Evolutionary conservation across 2,113 vertebrate genomes (phyloP).

Genomic region (Heloderma charlesbogerti): DNA sequence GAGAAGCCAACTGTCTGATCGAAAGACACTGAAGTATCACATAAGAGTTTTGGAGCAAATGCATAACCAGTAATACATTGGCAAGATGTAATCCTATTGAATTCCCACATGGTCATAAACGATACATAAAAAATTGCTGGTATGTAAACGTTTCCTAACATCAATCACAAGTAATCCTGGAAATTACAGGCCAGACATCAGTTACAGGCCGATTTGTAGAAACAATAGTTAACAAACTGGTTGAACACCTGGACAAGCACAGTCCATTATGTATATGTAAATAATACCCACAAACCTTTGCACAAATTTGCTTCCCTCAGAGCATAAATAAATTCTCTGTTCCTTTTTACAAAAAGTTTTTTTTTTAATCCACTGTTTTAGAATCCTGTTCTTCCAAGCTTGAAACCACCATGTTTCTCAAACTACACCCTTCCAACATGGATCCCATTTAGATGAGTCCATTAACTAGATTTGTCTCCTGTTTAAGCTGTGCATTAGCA

Average conservation of each 20-base stretch:
- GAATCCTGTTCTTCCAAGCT: constrained; percentile 22
- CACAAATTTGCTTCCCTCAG: background rate
- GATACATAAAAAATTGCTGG: background rate
- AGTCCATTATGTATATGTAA: background rate
- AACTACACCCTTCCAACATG: constrained; percentile 28
- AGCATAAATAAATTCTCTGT: background rate
- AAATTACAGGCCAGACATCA: background rate
- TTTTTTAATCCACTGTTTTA: constrained; percentile 26
- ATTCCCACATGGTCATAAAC: background rate
- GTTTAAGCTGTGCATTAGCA: constrained; percentile 69
- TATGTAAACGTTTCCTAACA: background rate
- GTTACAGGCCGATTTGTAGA: background rate
- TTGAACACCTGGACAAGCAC: background rate
- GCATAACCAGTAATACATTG: background rate
- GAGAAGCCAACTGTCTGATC: background rate
- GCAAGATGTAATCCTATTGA: background rate
- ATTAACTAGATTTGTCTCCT: constrained; percentile 65
- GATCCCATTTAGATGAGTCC: constrained; percentile 54
- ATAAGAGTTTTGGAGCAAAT: background rate
- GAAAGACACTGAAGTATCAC: background rate
- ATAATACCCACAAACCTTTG: background rate
- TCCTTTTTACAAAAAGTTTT: background rate
- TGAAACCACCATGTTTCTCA: constrained; percentile 38
- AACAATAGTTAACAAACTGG: background rate
- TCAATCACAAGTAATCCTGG: background rate